phyloP scores from a whole-genome alignment of 1,140 invertebrate genomes.

The Heliconius himera region DNA sequence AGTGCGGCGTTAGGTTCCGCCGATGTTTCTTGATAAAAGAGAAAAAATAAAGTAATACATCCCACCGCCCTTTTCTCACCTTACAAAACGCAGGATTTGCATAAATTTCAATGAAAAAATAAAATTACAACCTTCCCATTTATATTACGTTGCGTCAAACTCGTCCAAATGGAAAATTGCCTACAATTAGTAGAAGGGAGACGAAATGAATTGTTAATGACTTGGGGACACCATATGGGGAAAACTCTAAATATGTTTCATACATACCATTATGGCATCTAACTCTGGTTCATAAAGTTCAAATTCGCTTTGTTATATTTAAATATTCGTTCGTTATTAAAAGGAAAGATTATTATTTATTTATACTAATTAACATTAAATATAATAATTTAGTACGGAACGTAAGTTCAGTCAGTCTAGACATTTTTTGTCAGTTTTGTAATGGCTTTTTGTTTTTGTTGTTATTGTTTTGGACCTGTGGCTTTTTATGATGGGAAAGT shows the following conservation, averaged over 20 bases:
- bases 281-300: not conserved
- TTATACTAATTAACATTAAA: not conserved
- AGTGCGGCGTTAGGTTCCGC: too few relatives aligned
- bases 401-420: not conserved
- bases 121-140: constrained; percentile 2
- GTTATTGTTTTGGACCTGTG: not conserved
- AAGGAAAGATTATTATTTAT: not conserved
- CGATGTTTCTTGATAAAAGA: too few relatives aligned
- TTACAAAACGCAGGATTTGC: not conserved
- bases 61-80: too few relatives aligned
- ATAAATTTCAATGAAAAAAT: not conserved
- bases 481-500: not conserved
- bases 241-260: not conserved
- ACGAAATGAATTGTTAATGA: constrained; percentile 34
- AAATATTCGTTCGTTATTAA: not conserved
- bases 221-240: constrained; percentile 11
- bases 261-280: not conserved
- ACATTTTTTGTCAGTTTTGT: not conserved
- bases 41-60: too few relatives aligned
- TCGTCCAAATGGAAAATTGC: constrained; percentile 23
- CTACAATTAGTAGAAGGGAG: constrained; percentile 36
- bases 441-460: not conserved
- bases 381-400: not conserved
- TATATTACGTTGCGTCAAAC: constrained; percentile 5
- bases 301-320: not conserved